These are phyloP conservation scores for Tilapia sparmanii DNA, from an alignment of 2,113 vertebrate genomes.

Conservation along the genomic window DNA sequence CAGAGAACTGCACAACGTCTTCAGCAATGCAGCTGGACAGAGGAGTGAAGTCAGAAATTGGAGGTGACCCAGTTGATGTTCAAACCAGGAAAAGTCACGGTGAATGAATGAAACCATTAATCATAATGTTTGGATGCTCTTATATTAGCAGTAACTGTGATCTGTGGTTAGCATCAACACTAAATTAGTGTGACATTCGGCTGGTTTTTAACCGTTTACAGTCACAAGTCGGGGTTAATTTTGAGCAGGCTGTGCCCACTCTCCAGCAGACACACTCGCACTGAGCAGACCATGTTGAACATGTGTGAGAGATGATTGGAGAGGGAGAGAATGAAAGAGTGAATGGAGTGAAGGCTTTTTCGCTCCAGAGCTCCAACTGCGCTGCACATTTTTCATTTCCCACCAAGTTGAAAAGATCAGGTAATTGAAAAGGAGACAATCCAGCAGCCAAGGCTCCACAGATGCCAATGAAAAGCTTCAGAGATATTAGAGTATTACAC, in stretches of 20 bases:
- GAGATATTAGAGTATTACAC: slow-evolving; percentile 72
- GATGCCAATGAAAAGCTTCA: slow-evolving; percentile 74
- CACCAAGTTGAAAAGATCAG: slow-evolving; percentile 73
- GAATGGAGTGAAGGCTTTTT: slow-evolving; percentile 20
- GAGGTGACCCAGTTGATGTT: slow-evolving; percentile 36
- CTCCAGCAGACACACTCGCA: not conserved
- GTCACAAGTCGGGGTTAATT: not conserved
- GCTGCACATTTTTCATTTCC: slow-evolving; percentile 73
- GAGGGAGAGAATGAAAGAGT: not conserved
- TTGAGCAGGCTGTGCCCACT: not conserved
- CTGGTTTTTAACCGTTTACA: slow-evolving; percentile 19
- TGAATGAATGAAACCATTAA: slow-evolving; percentile 39
- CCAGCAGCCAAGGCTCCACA: slow-evolving; percentile 65
- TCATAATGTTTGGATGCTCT: slow-evolving; percentile 25
- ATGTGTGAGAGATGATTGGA: slow-evolving; percentile 24
- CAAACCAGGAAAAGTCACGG: slow-evolving; percentile 22
- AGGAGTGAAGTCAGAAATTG: slow-evolving; percentile 56
- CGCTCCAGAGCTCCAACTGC: slow-evolving; percentile 38
- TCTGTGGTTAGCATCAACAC: slow-evolving; percentile 36
- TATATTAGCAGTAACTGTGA: not conserved
- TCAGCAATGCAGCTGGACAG: slow-evolving; percentile 38
- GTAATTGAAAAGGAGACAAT: slow-evolving; percentile 79
- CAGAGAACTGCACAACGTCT: slow-evolving; percentile 52
- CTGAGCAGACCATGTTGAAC: slow-evolving; percentile 4
- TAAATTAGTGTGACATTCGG: slow-evolving; percentile 26